Percentiles rank a stretch among this genome's conserved stretches.
Conservation (phyloP, 2,888 invertebrate species). For the Pomacea canaliculata region DNA sequence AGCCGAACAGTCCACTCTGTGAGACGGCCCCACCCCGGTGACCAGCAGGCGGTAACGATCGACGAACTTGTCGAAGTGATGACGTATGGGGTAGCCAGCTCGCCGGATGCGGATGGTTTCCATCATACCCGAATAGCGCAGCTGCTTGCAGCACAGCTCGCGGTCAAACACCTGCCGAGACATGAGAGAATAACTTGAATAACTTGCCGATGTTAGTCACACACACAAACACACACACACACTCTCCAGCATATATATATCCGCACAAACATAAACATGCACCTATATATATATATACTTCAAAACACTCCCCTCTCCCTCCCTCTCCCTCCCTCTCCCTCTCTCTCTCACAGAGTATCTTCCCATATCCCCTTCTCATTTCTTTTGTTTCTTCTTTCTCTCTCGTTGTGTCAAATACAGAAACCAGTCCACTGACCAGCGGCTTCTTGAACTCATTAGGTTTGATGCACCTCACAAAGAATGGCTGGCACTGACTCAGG, state of each 20-base stretch:
- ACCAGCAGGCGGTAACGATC: slow-evolving; percentile 95
- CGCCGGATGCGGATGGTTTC: slow-evolving; percentile 97
- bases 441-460: slow-evolving; percentile 98
- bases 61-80: slow-evolving; percentile 95
- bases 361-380: too few species aligned
- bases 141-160: slow-evolving; percentile 93
- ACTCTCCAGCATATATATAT: too few species aligned
- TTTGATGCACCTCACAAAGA: slow-evolving; percentile 98
- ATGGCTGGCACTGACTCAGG: slow-evolving; percentile 93
- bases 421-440: slow-evolving; percentile 77
- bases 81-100: slow-evolving; percentile 98
- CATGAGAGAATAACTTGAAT: background rate
- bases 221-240: too few species aligned
- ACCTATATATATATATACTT: too few species aligned
- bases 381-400: too few species aligned
- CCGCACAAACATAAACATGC: too few species aligned
- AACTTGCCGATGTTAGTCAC: too few species aligned
- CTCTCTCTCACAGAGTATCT: too few species aligned
- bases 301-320: too few species aligned
- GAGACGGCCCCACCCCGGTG: slow-evolving; percentile 68
- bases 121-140: slow-evolving; percentile 99
- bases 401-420: too few species aligned
- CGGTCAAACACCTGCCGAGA: slow-evolving; percentile 88
- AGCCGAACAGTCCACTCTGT: slow-evolving; percentile 76
- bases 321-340: too few species aligned